Percentiles rank a stretch among this genome's conserved stretches.
Conservation (phyloP, 2,888 invertebrate species). For the Microctonus aethiopoides region DNA sequence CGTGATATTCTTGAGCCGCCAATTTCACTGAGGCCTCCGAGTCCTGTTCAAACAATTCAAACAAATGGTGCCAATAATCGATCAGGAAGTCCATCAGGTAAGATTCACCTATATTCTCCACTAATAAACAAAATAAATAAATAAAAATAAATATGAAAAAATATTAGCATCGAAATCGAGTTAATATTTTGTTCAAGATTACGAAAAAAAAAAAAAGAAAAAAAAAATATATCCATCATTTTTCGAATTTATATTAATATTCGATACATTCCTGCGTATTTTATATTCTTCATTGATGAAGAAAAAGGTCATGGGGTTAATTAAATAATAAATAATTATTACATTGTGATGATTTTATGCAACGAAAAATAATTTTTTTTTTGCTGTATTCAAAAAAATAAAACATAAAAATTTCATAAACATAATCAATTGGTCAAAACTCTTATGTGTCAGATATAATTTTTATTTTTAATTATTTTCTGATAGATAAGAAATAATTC, state of each 20-base stretch:
- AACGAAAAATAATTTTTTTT: background rate
- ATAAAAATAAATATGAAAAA: conserved; percentile 25
- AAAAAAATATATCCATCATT: too few species aligned
- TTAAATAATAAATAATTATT: conserved; percentile 5
- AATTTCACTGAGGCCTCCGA: conserved; percentile 75
- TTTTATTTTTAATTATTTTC: too few species aligned
- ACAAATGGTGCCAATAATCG: conserved; percentile 71
- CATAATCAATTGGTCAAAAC: conserved; percentile 57
- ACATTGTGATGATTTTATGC: conserved; percentile 17
- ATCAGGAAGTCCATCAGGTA: conserved; percentile 73
- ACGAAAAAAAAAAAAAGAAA: too few species aligned
- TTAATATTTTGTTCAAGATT: background rate
- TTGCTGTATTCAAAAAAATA: background rate
- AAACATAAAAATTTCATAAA: background rate
- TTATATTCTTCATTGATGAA: background rate
- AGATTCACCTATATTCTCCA: too few species aligned
- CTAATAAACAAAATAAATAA: background rate
- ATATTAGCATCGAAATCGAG: background rate
- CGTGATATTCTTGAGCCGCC: conserved; percentile 98
- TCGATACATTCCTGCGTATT: too few species aligned
- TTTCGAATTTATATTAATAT: too few species aligned
- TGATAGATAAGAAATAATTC: too few species aligned
- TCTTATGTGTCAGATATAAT: conserved; percentile 65
- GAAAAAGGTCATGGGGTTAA: background rate
- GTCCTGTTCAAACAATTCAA: conserved; percentile 71